These are phyloP conservation scores for Neopipo cinnamomea DNA, from an alignment of 2,113 vertebrate species.

Conservation along the genomic window DNA sequence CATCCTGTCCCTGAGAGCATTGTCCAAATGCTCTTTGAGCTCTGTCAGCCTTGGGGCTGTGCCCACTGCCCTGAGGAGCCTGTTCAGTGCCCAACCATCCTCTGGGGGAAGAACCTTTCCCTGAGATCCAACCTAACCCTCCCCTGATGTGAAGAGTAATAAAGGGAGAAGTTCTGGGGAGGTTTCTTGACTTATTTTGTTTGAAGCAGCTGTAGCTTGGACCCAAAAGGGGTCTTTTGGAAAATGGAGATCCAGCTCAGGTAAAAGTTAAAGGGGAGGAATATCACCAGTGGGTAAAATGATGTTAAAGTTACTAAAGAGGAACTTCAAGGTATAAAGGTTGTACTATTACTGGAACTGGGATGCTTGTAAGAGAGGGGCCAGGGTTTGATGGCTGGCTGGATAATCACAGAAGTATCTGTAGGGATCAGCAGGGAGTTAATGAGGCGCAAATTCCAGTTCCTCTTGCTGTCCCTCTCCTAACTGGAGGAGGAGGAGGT, in stretches of 20 bases:
- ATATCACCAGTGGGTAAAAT: background rate
- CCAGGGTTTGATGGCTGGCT: background rate
- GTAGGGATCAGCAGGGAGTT: background rate
- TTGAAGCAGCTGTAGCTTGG: background rate
- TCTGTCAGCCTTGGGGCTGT: background rate
- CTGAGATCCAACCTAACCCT: rapidly evolving
- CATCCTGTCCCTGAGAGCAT: rapidly evolving
- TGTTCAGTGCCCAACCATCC: background rate
- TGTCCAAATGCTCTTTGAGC: background rate
- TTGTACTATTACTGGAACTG: rapidly evolving
- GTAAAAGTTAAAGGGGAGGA: background rate
- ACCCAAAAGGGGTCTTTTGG: background rate
- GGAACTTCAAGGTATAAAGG: background rate
- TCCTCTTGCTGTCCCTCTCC: background rate
- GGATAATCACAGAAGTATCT: background rate
- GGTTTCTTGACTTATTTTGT: background rate
- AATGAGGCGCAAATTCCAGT: background rate
- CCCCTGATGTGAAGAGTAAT: background rate
- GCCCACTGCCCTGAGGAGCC: background rate
- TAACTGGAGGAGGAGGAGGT: background rate
- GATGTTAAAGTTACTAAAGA: background rate
- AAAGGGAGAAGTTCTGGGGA: background rate
- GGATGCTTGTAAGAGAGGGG: background rate
- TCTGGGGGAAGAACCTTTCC: background rate
- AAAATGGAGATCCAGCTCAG: background rate